Percentiles rank a stretch among this genome's conserved stretches.
Evolutionary conservation across 2,888 invertebrate species (phyloP).

Genomic region (Dioctria rufipes): DNA sequence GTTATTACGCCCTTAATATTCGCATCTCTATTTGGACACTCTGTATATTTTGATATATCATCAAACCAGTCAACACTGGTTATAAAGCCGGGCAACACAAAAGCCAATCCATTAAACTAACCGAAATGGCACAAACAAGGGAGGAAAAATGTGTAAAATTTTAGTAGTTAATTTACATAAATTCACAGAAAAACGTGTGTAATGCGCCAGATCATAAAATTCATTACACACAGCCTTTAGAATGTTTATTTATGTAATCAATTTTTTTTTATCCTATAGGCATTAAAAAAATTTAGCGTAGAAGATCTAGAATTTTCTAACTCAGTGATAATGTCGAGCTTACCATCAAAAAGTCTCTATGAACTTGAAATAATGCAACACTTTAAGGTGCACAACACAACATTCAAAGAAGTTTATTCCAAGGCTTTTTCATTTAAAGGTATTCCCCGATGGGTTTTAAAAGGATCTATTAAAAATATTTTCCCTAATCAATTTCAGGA

Average conservation of each 20-base stretch:
- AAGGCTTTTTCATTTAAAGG: constrained; percentile 77
- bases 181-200: too few species aligned
- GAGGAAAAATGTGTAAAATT: too few species aligned
- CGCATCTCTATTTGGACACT: too few species aligned
- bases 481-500: constrained; percentile 60
- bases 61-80: too few species aligned
- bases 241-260: not conserved
- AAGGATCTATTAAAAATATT: not conserved
- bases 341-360: constrained; percentile 82
- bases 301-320: constrained; percentile 78
- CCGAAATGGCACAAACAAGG: too few species aligned
- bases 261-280: constrained; percentile 68
- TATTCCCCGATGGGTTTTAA: constrained; percentile 56
- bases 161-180: not conserved
- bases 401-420: constrained; percentile 77
- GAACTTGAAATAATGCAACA: constrained; percentile 80
- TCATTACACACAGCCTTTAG: not conserved
- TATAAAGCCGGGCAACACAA: too few species aligned
- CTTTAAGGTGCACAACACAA: constrained; percentile 78
- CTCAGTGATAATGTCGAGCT: constrained; percentile 73
- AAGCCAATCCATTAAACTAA: too few species aligned
- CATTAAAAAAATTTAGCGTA: constrained; percentile 85
- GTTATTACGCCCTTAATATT: too few species aligned
- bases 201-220: too few species aligned
- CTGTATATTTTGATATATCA: too few species aligned